A percentile compares a stretch with the other conserved stretches of the same genome.
Evolutionary conservation across 2,113 vertebrate genomes (phyloP).

Genomic region (Nothoprocta perdicaria): DNA sequence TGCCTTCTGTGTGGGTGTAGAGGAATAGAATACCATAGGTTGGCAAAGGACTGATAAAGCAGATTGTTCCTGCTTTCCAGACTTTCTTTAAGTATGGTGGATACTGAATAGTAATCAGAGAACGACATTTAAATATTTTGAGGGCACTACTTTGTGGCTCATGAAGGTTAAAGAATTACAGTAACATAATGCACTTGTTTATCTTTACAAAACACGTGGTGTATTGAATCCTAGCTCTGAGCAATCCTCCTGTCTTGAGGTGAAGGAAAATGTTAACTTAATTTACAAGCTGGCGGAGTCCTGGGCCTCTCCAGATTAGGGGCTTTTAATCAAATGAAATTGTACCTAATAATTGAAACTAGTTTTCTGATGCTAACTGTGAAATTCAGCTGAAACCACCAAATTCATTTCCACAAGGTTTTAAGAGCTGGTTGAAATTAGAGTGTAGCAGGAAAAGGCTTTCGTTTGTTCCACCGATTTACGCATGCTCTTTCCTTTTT

Average conservation of each 20-base stretch:
- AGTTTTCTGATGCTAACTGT: constrained; percentile 52
- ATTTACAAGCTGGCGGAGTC: constrained; percentile 52
- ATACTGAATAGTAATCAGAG: neutral
- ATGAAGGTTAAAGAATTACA: constrained; percentile 39
- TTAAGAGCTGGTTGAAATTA: constrained; percentile 53
- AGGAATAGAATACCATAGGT: neutral
- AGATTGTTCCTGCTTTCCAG: neutral
- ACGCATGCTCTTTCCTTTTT: constrained; percentile 7
- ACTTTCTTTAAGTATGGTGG: neutral
- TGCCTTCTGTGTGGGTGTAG: neutral
- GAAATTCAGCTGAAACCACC: constrained; percentile 60
- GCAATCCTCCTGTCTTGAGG: constrained; percentile 56
- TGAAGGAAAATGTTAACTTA: constrained; percentile 66
- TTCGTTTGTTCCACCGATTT: constrained; percentile 49
- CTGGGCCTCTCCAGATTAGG: constrained; percentile 54
- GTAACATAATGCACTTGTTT: constrained; percentile 49
- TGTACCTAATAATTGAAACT: constrained; percentile 60
- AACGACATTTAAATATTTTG: constrained; percentile 45
- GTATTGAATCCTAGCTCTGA: constrained; percentile 51
- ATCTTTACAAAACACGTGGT: constrained; percentile 44
- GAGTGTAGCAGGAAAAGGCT: constrained; percentile 13
- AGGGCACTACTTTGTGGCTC: neutral
- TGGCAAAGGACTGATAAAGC: neutral
- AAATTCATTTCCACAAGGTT: constrained; percentile 38
- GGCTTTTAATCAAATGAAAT: constrained; percentile 65